These are phyloP conservation scores for Melitaea athalia DNA, from an alignment of 2,888 invertebrate species.

Conservation along the genomic window DNA sequence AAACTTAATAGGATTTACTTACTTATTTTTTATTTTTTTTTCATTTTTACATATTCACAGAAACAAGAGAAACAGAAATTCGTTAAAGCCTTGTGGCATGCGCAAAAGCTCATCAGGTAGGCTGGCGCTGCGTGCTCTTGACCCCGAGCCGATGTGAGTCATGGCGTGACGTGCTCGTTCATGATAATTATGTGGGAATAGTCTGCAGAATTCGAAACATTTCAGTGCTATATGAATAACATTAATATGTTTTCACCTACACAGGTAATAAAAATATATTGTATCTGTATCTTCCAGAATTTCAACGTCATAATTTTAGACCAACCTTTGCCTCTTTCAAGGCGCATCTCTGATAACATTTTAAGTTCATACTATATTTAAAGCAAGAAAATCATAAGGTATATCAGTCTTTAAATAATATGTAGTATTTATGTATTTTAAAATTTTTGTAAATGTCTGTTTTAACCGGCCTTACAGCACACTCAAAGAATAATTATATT, in stretches of 20 bases:
- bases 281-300: no score
- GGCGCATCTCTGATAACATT: no score
- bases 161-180: slow-evolving; percentile 47
- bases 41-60: neutral
- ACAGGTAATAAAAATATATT: neutral
- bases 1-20: no score
- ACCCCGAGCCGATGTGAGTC: slow-evolving; percentile 66
- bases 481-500: no score
- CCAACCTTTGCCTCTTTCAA: no score
- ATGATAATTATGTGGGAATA: slow-evolving; percentile 48
- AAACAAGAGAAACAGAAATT: slow-evolving; percentile 19
- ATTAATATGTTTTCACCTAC: slow-evolving; percentile 16
- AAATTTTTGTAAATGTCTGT: no score
- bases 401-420: no score
- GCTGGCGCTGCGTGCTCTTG: slow-evolving; percentile 69
- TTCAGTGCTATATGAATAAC: slow-evolving; percentile 27
- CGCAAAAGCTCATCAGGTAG: slow-evolving; percentile 66
- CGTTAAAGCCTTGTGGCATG: slow-evolving; percentile 56
- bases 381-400: no score
- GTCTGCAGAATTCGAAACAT: slow-evolving; percentile 22
- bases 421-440: no score
- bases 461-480: no score
- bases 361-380: neutral
- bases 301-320: no score
- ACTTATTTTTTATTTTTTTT: neutral